These are phyloP conservation scores for Vanacampus margaritifer DNA, from an alignment of 2,113 vertebrate genomes.

Conservation along the genomic window DNA sequence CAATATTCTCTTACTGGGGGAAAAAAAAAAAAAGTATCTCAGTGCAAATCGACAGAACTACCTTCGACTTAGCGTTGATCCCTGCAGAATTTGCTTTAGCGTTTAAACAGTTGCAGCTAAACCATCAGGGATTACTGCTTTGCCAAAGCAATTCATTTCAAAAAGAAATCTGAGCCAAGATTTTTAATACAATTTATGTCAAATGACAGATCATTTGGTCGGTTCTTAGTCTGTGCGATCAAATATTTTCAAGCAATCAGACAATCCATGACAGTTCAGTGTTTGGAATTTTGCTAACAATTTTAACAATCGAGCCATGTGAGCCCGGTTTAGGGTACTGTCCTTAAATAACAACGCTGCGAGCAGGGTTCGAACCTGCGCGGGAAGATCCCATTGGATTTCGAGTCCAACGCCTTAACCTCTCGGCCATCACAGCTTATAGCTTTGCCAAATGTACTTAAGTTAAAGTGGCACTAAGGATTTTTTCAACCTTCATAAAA, in stretches of 20 bases:
- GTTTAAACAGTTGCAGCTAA: background rate
- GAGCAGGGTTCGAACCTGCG: conserved; percentile 2
- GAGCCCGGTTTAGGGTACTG: too few species aligned
- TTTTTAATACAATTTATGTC: too few species aligned
- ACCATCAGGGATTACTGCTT: background rate
- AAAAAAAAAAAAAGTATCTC: conserved; percentile 14
- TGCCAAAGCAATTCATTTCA: background rate
- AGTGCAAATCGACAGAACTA: background rate
- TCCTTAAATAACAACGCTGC: background rate
- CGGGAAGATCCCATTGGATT: conserved; percentile 2
- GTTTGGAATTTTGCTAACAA: too few species aligned
- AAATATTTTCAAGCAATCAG: too few species aligned
- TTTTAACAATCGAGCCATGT: too few species aligned
- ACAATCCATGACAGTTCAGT: too few species aligned
- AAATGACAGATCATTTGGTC: too few species aligned
- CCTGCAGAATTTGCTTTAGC: background rate
- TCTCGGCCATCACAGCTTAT: background rate
- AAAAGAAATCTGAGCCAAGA: too few species aligned
- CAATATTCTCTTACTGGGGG: conserved; percentile 19
- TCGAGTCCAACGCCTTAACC: conserved; percentile 2
- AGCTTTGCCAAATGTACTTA: too few species aligned
- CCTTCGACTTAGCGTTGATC: background rate
- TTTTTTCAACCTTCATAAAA: too few species aligned
- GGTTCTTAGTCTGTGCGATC: too few species aligned
- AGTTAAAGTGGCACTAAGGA: too few species aligned